phyloP scores from a whole-genome alignment of 1,140 invertebrate genomes.

The Drosophila persimilis region DNA sequence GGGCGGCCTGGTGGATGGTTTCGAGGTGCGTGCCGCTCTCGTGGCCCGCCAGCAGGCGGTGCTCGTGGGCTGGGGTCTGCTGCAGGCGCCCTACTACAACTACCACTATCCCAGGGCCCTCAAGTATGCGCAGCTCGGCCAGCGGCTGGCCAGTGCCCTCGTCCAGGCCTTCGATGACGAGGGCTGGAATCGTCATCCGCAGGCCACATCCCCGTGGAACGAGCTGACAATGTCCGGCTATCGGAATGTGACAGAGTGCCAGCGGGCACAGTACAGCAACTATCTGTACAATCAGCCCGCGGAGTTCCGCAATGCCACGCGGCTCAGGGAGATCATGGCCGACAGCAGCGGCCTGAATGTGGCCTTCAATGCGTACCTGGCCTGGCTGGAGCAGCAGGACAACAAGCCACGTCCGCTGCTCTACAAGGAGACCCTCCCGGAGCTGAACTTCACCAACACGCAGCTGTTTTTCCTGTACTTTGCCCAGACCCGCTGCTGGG shows the following conservation, averaged over 20 bases:
- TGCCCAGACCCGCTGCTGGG: conserved; percentile 84
- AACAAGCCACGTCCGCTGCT: conserved; percentile 27
- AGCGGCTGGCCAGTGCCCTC: conserved; percentile 96
- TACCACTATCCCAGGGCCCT: conserved; percentile 93
- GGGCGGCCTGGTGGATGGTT: conserved; percentile 42
- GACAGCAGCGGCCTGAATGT: conserved; percentile 86
- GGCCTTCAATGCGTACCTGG: conserved; percentile 85
- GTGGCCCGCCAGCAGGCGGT: conserved; percentile 93
- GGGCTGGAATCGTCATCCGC: conserved; percentile 89
- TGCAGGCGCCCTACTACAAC: conserved; percentile 97
- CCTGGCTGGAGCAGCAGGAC: conserved; percentile 66
- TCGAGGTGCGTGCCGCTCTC: conserved; percentile 53
- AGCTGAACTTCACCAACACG: conserved; percentile 73
- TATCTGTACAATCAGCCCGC: conserved; percentile 61
- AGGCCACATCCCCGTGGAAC: conserved; percentile 92
- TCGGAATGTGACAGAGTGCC: conserved; percentile 93
- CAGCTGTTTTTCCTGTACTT: conserved; percentile 91
- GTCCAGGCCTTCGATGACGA: conserved; percentile 98
- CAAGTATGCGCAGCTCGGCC: conserved; percentile 97
- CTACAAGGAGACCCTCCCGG: conserved; percentile 58
- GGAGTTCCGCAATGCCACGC: conserved; percentile 87
- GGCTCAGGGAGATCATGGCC: conserved; percentile 89
- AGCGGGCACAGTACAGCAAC: conserved; percentile 93
- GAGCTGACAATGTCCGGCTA: conserved; percentile 95
- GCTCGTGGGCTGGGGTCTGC: conserved; percentile 95